A percentile compares a stretch with the other conserved stretches of the same genome.
Evolutionary conservation across 1,140 invertebrate species (phyloP).

Genomic region (Coptotermes formosanus): DNA sequence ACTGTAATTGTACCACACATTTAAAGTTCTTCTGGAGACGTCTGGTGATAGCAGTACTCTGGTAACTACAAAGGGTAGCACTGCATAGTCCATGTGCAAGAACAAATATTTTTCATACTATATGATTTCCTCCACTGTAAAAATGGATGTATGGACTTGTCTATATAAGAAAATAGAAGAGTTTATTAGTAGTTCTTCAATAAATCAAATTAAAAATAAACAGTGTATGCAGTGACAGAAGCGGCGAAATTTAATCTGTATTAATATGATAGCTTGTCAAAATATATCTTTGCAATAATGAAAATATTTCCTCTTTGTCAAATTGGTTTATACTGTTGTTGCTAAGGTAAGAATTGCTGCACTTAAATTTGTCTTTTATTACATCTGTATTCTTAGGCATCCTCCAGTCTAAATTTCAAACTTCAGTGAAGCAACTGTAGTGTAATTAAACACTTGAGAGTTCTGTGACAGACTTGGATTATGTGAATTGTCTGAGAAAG

Average conservation of each 20-base stretch:
- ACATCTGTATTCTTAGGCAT: no score
- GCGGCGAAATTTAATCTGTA: neutral
- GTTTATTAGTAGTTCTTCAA: neutral
- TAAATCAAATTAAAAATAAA: neutral
- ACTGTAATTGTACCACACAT: neutral
- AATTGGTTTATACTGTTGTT: no score
- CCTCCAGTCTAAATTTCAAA: no score
- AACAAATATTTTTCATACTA: neutral
- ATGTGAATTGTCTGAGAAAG: no score
- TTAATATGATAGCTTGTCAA: no score
- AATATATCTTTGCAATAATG: no score
- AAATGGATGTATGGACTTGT: neutral
- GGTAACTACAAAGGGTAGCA: neutral
- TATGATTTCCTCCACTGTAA: neutral
- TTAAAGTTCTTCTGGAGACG: conserved; percentile 1
- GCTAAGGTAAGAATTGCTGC: no score
- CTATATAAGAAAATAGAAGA: neutral
- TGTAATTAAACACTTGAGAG: no score
- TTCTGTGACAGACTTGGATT: no score
- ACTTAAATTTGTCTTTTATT: no score
- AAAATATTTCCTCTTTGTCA: no score
- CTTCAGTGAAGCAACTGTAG: no score
- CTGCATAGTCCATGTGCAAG: neutral
- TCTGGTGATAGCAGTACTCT: neutral
- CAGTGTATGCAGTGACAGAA: neutral